Evolutionary conservation across 2,797 vertebrate species (phyloP).

Genomic region (Paratrypauchen microcephalus): DNA sequence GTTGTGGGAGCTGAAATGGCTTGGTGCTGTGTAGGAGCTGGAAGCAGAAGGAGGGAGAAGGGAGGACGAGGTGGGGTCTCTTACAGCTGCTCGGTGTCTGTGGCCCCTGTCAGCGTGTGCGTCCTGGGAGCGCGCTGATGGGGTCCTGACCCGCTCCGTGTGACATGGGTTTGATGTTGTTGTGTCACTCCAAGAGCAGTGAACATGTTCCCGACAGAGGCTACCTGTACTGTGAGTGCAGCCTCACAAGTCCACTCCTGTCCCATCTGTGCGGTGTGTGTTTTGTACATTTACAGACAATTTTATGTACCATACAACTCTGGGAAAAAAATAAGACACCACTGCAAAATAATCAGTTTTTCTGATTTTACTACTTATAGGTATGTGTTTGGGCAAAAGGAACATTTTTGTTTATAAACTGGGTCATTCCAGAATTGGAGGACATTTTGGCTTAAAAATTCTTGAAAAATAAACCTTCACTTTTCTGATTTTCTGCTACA

Average conservation of each 20-base stretch:
- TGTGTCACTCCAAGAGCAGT: constrained; percentile 52
- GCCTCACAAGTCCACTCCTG: constrained; percentile 18
- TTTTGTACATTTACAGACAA: not conserved
- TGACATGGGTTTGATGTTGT: constrained; percentile 68
- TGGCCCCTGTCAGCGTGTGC: constrained; percentile 54
- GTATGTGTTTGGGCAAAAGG: no score
- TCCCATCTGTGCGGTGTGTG: constrained; percentile 23
- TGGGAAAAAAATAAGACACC: no score
- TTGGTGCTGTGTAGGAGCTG: constrained; percentile 11
- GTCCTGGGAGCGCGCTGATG: constrained; percentile 34
- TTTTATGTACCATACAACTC: not conserved
- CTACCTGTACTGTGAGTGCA: constrained; percentile 16
- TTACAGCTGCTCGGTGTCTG: constrained; percentile 53
- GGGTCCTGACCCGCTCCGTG: constrained; percentile 49
- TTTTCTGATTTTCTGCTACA: no score
- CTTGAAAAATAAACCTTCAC: no score
- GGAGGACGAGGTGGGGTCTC: constrained; percentile 15
- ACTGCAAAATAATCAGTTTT: no score
- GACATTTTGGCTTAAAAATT: no score
- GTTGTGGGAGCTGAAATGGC: constrained; percentile 30
- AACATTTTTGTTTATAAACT: no score
- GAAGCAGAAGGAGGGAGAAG: not conserved
- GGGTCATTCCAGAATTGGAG: no score
- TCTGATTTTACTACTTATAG: no score
- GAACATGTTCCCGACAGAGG: constrained; percentile 22